Conservation (phyloP, 2,888 invertebrate species). For the Timema podura region DNA sequence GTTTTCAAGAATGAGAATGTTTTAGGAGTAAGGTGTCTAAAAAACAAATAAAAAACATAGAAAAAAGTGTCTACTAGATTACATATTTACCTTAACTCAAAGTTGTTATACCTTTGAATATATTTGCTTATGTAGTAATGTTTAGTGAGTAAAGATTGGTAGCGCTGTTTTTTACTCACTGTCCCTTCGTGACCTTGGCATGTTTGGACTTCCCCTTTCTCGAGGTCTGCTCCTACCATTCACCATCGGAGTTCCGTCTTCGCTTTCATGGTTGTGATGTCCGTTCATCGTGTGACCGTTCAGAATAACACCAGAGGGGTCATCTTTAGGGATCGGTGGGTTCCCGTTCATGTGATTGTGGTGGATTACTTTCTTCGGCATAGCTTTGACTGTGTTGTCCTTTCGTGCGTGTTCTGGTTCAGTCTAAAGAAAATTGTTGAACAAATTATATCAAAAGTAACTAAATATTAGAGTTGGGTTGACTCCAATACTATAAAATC, state of each 20-base stretch:
- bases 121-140: no score
- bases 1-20: no score
- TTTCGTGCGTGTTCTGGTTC: constrained; percentile 22
- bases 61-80: no score
- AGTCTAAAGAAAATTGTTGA: constrained; percentile 1
- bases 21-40: no score
- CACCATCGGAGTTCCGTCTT: not conserved
- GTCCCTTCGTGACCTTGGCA: constrained; percentile 1
- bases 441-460: not conserved
- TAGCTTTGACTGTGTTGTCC: not conserved
- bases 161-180: no score
- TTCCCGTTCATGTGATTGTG: constrained; percentile 19
- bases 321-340: constrained; percentile 6
- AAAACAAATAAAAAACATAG: no score
- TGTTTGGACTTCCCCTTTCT: constrained; percentile 19
- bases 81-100: no score
- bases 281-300: constrained; percentile 12
- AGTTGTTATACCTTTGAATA: no score
- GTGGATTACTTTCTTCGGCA: not conserved
- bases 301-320: not conserved
- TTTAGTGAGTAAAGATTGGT: no score
- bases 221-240: constrained; percentile 19
- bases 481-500: no score
- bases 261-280: constrained; percentile 7
- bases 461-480: not conserved